These are phyloP conservation scores for Pachycephala philippinensis DNA, from an alignment of 2,113 vertebrate genomes.

Conservation along the genomic window DNA sequence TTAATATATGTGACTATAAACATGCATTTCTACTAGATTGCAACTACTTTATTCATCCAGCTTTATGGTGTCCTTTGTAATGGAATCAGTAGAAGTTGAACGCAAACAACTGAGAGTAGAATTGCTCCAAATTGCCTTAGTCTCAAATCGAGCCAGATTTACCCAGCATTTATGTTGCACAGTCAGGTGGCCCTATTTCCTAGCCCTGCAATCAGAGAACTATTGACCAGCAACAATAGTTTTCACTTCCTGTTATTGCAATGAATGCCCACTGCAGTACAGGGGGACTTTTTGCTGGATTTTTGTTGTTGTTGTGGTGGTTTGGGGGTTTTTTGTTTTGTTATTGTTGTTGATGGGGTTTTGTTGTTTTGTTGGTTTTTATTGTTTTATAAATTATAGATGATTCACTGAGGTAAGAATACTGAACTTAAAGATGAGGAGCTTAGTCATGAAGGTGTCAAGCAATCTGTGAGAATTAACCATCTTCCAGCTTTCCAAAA, in stretches of 20 bases:
- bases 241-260: background rate
- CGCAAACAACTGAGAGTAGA: background rate
- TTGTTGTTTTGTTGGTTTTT: background rate
- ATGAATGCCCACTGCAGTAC: background rate
- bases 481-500: background rate
- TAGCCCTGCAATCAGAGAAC: background rate
- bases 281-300: background rate
- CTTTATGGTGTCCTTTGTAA: background rate
- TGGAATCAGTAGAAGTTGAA: background rate
- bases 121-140: background rate
- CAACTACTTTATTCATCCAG: background rate
- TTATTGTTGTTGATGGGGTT: accelerated
- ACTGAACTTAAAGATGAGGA: background rate
- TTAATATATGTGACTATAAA: background rate
- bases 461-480: background rate
- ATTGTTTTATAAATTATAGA: background rate
- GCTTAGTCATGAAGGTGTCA: background rate
- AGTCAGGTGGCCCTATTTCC: background rate
- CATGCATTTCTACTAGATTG: background rate
- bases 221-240: background rate
- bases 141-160: background rate
- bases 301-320: background rate
- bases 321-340: background rate
- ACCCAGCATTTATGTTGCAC: background rate
- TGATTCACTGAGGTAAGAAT: background rate